Evolutionary conservation across 1,140 invertebrate species (phyloP).

Genomic region (Aradophagus sp.): DNA sequence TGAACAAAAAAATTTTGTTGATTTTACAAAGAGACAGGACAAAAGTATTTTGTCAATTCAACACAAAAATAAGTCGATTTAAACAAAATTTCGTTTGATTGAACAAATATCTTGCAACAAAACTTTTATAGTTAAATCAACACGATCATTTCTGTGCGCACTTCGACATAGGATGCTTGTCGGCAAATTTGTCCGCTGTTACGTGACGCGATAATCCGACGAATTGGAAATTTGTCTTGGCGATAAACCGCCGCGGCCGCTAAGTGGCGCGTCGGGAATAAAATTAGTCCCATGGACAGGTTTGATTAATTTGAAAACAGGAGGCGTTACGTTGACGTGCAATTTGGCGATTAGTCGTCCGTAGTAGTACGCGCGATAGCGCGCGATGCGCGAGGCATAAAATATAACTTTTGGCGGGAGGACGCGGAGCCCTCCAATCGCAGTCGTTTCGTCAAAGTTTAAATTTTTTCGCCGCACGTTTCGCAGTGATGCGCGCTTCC

Average conservation of each 20-base stretch:
- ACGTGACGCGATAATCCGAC: conserved; percentile 6
- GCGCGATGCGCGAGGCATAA: conserved; percentile 41
- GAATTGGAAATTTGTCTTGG: conserved; percentile 14
- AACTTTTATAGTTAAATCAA: no score
- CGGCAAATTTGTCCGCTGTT: neutral
- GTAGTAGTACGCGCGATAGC: conserved; percentile 37
- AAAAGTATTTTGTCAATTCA: no score
- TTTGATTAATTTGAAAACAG: conserved; percentile 42
- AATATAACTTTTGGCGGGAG: conserved; percentile 38
- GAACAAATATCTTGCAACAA: no score
- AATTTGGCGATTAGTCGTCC: conserved; percentile 45
- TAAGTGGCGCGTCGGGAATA: conserved; percentile 23
- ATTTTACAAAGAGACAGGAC: no score
- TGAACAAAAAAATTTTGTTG: no score
- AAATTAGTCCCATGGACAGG: conserved; percentile 20
- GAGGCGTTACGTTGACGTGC: conserved; percentile 28
- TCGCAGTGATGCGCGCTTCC: conserved; percentile 36
- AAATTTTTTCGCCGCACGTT: conserved; percentile 52
- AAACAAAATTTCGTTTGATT: no score
- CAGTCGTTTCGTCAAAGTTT: conserved; percentile 41
- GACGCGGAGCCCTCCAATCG: conserved; percentile 9
- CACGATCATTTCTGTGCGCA: no score
- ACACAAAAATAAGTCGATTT: no score
- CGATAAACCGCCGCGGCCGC: conserved; percentile 10
- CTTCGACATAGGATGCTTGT: no score